phyloP scores from a whole-genome alignment of 2,888 invertebrate genomes.

The Drosophila monieri region DNA sequence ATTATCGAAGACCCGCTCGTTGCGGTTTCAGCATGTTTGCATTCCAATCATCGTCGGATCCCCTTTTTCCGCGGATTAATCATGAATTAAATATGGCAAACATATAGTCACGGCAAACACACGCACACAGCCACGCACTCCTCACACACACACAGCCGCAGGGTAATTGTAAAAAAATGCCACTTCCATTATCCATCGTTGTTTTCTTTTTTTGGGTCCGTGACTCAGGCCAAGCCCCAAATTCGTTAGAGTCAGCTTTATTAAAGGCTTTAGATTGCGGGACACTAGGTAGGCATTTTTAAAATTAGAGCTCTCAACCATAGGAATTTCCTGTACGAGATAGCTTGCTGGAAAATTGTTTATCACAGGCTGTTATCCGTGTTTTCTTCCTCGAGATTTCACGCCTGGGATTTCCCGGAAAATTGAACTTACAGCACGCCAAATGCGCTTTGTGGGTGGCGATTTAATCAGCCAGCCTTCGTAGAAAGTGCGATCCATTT shows the following conservation, averaged over 20 bases:
- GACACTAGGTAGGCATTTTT: conserved; percentile 22
- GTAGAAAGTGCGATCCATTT: conserved; percentile 84
- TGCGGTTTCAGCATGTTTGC: conserved; percentile 67
- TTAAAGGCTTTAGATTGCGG: conserved; percentile 42
- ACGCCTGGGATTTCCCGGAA: not conserved
- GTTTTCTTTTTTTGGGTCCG: conserved; percentile 44
- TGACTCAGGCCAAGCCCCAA: conserved; percentile 57
- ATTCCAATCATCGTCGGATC: conserved; percentile 54
- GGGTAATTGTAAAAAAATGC: conserved; percentile 63
- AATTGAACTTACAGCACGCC: conserved; percentile 94
- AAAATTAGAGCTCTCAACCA: not conserved
- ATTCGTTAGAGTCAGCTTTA: conserved; percentile 25
- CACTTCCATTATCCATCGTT: conserved; percentile 50
- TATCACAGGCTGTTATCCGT: not conserved
- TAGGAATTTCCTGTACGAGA: conserved; percentile 5
- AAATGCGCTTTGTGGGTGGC: conserved; percentile 95
- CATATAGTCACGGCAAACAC: conserved; percentile 58
- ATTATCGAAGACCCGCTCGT: conserved; percentile 31
- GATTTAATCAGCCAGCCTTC: conserved; percentile 98
- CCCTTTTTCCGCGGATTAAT: conserved; percentile 57
- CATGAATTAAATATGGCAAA: conserved; percentile 71
- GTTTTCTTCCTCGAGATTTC: not conserved
- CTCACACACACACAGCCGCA: conserved; percentile 26
- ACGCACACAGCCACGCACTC: conserved; percentile 40
- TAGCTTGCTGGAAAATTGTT: conserved; percentile 5